Base-by-base conservation (phyloP, 2,888 invertebrate species). In the Zygogramma bicolorata region DNA sequence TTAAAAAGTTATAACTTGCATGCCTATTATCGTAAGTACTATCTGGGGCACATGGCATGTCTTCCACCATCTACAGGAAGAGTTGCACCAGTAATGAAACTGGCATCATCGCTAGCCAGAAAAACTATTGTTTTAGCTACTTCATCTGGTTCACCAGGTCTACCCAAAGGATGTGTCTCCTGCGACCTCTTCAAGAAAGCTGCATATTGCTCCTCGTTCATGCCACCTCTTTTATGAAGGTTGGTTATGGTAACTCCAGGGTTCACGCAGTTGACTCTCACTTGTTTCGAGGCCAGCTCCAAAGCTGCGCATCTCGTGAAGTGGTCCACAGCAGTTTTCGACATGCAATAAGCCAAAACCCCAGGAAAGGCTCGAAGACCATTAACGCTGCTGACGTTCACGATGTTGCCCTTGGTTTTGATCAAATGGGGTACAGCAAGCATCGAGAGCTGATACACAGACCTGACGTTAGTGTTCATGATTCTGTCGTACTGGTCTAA, bases 21-120 rank as follows among this genome's bases (percentile, higher is more conserved):
- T 42, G 2, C 15, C 42, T 18, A 15, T 6, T 1, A 18, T 6
- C 25, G 25, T n/a, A 29, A 3, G 3, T 8, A 22, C 90, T 91
- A 96, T 82, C 97, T 92, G 8, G 97, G 97, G 82, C 97, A 97
- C 94, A 97, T 95, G 5, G 94, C 95, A 86, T 97, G 96, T 59
- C 97, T 90, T 0, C 99, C 99, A 22, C 99, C 99, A 87, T 99
- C 99, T 0, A 98, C 95, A 0, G 97, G 94, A 25, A 99, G 80
- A 70, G 93, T 93, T 4, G 91, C 94, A 3, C 97, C 98, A 7
- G 99, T 99, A 3, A 96, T 95, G 84, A 96, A 98, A 79, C 94
- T 95, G 2, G 97, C 93, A 75, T 93, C 89, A 67, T 95, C 93
- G 75, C 97, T 95, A 0, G 98, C 98, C 70, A 99, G 89, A 87